phyloP scores from a whole-genome alignment of 1,140 invertebrate species.

The Fopius arisanus region DNA sequence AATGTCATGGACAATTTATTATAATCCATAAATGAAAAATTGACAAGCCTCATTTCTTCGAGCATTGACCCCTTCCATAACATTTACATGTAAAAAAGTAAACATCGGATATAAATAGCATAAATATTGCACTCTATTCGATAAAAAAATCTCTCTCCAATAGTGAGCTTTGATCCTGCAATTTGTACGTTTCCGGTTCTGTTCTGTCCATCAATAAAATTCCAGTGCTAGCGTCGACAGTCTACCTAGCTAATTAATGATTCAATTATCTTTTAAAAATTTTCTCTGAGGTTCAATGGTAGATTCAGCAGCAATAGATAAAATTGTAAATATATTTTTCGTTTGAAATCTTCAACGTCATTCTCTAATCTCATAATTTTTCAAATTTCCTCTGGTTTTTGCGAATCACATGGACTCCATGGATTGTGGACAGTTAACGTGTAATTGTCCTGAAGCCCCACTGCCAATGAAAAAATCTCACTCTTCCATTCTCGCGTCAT shows the following conservation, averaged over 20 bases:
- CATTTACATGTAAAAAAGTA: slow-evolving; percentile 11
- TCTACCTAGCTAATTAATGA: neutral
- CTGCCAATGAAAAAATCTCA: neutral
- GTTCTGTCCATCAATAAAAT: neutral
- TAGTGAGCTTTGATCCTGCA: slow-evolving; percentile 9
- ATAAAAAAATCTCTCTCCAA: neutral
- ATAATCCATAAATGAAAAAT: neutral
- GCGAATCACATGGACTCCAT: neutral
- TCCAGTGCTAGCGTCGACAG: neutral
- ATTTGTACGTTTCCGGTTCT: neutral
- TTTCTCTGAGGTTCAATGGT: neutral
- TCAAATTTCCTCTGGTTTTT: neutral
- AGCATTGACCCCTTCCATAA: neutral
- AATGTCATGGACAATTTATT: neutral
- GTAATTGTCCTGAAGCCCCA: too few species aligned
- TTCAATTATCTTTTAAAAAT: neutral
- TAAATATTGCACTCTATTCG: neutral
- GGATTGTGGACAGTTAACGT: neutral
- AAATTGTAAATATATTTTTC: neutral
- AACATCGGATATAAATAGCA: slow-evolving; percentile 1
- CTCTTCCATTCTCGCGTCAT: neutral
- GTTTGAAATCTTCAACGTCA: neutral
- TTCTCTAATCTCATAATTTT: neutral
- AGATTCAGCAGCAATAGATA: neutral
- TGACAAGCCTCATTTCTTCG: neutral